phyloP scores from a whole-genome alignment of 2,888 invertebrate species.

The Dynastes hyllus region DNA sequence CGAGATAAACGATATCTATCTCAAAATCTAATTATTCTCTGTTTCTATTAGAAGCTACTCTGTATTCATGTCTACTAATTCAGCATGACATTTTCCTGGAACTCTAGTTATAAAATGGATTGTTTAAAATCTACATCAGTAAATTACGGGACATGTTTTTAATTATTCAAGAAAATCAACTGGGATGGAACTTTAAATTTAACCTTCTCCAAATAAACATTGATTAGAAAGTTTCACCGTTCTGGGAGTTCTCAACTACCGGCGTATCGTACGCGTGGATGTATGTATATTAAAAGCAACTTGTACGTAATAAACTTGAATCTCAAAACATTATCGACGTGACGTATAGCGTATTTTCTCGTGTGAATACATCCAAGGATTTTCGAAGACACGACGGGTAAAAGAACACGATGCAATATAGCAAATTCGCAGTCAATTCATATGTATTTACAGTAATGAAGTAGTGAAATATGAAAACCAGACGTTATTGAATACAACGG shows the following conservation, averaged over 20 bases:
- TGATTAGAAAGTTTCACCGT: slow-evolving; percentile 26
- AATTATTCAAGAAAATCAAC: slow-evolving; percentile 16
- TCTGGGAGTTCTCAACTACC: slow-evolving; percentile 29
- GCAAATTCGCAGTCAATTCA: slow-evolving; percentile 44
- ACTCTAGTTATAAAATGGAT: background rate
- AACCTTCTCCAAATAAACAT: slow-evolving; percentile 36
- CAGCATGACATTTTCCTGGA: background rate
- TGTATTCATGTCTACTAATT: too few relatives aligned
- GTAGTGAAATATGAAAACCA: slow-evolving; percentile 35
- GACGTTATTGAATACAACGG: slow-evolving; percentile 33
- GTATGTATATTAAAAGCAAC: slow-evolving; percentile 12
- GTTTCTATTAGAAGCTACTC: too few relatives aligned
- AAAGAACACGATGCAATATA: slow-evolving; percentile 19
- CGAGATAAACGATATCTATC: too few relatives aligned
- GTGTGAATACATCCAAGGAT: background rate
- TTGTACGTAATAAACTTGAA: slow-evolving; percentile 29
- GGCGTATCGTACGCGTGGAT: background rate
- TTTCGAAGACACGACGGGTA: background rate
- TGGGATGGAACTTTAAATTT: slow-evolving; percentile 24
- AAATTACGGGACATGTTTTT: background rate
- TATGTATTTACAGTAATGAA: slow-evolving; percentile 35
- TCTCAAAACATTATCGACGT: slow-evolving; percentile 27
- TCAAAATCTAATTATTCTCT: too few relatives aligned
- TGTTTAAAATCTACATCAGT: background rate
- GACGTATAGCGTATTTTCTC: background rate